phyloP scores from a whole-genome alignment of 2,797 vertebrate species.

The Eutrigla gurnardus region DNA sequence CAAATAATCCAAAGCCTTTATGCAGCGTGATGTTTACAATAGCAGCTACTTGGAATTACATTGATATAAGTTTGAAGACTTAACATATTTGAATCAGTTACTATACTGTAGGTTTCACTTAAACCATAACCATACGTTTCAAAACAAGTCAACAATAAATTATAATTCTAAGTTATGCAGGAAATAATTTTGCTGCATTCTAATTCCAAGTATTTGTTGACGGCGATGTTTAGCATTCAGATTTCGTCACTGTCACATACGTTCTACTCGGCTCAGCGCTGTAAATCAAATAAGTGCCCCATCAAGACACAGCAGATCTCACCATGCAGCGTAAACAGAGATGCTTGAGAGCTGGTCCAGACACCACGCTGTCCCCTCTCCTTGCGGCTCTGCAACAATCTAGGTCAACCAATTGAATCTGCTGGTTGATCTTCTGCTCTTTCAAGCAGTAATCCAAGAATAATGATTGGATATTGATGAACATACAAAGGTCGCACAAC shows the following conservation, averaged over 20 bases:
- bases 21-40: slow-evolving; percentile 8
- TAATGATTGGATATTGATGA: slow-evolving; percentile 51
- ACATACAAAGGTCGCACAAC: slow-evolving; percentile 51
- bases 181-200: slow-evolving; percentile 5
- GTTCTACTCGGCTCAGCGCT: slow-evolving; percentile 21
- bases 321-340: slow-evolving; percentile 74
- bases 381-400: slow-evolving; percentile 56
- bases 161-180: slow-evolving; percentile 7
- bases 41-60: slow-evolving; percentile 11
- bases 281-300: slow-evolving; percentile 66
- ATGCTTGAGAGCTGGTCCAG: slow-evolving; percentile 62
- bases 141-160: slow-evolving; percentile 25
- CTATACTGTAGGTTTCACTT: background rate
- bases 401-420: slow-evolving; percentile 47
- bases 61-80: background rate
- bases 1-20: slow-evolving; percentile 1
- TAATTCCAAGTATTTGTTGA: slow-evolving; percentile 9
- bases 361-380: slow-evolving; percentile 45
- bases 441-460: slow-evolving; percentile 66
- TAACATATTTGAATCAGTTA: slow-evolving; percentile 12
- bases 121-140: slow-evolving; percentile 1
- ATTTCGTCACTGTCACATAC: slow-evolving; percentile 34
- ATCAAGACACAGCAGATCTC: slow-evolving; percentile 68
- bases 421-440: slow-evolving; percentile 34
- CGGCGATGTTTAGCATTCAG: slow-evolving; percentile 29